Evolutionary conservation across 2,888 invertebrate genomes (phyloP), one percentile per base, ranked within the genome.

Genomic region (Hermodice carunculata): DNA sequence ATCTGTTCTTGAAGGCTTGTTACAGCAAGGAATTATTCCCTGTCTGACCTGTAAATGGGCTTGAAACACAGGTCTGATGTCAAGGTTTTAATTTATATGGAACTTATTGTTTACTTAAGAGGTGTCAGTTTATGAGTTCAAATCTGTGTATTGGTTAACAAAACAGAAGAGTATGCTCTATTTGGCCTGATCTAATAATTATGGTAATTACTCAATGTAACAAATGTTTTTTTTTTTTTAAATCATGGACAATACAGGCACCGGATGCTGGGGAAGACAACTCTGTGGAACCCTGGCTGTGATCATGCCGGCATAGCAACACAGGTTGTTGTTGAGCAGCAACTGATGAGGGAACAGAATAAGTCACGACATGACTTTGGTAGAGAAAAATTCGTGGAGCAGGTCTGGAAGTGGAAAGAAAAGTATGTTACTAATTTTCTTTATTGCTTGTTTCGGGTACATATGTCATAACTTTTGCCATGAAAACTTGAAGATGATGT

Each of bases 231-330:
- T n/a, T n/a, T n/a, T 62, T 61, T 22, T 40, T 19, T 37, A 37
- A 29, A n/a, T n/a, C n/a, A n/a, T n/a, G n/a, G n/a, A n/a, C 28
- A 40, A 61, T 63, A 32, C 70, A 93, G 93, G 92, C 90, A 96
- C 85, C 89, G 97, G 67, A 98, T 99, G 98, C 92, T 92, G 74
- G 98, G 98, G 0, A 90, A 91, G 69, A 93, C 93, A 0, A 94
- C 95, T 0, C 87, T 98, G 0, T 99, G 98, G 97, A 93, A 95
- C 81, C 99, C 99, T 0, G 99, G 99, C 1, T 95, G 96, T 81
- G 99, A 99, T 88, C 99, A 99, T 87, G 99, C 99, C 1, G 99
- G 99, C 60, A 99, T 99, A 76, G 99, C 99, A 1, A 99, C 99
- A 0, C 99, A 99, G 86, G 96, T 98, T 19, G 96, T 99, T 0